A percentile compares a stretch with the other conserved stretches of the same genome.
Conservation (phyloP, 1,140 invertebrate species). For the Drosophila rufa region DNA sequence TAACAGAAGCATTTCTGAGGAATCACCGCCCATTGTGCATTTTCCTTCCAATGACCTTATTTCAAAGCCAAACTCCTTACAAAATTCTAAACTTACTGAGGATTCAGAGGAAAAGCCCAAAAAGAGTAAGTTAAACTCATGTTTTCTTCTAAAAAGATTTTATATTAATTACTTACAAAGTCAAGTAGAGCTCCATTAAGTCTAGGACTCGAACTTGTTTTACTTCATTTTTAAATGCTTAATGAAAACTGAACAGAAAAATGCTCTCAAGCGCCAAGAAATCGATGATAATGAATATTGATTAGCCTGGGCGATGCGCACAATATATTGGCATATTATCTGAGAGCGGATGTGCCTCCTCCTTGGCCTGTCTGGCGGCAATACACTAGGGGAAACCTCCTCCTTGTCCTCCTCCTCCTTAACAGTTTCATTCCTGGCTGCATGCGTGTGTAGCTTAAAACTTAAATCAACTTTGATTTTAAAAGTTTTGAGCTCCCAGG, state of each 20-base stretch:
- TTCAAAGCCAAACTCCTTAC: conserved; percentile 38
- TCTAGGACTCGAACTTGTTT: background rate
- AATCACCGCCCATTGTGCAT: conserved; percentile 59
- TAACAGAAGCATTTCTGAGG: conserved; percentile 77
- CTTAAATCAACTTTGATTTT: conserved; percentile 77
- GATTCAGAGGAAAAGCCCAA: conserved; percentile 20
- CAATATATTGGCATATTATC: conserved; percentile 65
- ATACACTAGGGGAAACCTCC: background rate
- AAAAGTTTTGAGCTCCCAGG: conserved; percentile 65
- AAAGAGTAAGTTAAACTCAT: conserved; percentile 26
- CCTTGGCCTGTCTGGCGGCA: background rate
- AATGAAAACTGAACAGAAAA: background rate
- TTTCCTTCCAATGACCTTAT: conserved; percentile 59
- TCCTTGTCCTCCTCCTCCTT: background rate
- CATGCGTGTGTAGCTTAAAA: conserved; percentile 45
- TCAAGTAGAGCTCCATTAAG: no score
- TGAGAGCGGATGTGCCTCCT: conserved; percentile 6
- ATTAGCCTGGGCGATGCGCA: conserved; percentile 47
- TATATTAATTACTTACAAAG: conserved; percentile 1
- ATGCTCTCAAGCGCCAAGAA: background rate
- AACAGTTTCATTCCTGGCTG: conserved; percentile 9
- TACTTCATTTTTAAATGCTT: background rate
- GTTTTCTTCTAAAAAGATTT: background rate
- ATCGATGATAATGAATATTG: conserved; percentile 71
- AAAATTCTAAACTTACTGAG: conserved; percentile 9